Evolutionary conservation across 2,797 vertebrate species (phyloP).

Genomic region (Sebastes oblongus): DNA sequence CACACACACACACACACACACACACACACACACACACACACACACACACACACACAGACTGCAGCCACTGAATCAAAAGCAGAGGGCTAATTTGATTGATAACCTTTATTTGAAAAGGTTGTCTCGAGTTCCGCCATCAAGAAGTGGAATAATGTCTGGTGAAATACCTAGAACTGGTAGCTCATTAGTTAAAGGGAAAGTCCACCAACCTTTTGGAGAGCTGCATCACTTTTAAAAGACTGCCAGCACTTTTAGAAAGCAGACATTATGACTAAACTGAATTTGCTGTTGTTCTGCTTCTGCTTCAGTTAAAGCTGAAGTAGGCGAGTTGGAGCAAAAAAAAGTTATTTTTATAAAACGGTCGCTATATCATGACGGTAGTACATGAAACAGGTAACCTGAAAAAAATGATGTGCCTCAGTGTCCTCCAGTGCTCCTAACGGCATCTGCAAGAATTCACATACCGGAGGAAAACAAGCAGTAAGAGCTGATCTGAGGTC

Average conservation of each 20-base stretch:
- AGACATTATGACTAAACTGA: neutral
- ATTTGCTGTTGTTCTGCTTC: neutral
- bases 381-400: too few species aligned
- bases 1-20: neutral
- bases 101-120: conserved; percentile 21
- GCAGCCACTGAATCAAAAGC: conserved; percentile 1
- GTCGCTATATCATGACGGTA: too few species aligned
- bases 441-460: too few species aligned
- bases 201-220: neutral
- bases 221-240: neutral
- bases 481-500: too few species aligned
- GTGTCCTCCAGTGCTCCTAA: too few species aligned
- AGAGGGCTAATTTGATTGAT: conserved; percentile 7
- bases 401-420: too few species aligned
- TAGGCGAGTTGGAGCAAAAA: too few species aligned
- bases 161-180: neutral
- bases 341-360: too few species aligned
- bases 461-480: too few species aligned
- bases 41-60: neutral
- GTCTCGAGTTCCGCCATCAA: neutral
- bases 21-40: too few species aligned
- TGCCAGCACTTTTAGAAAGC: neutral
- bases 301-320: neutral
- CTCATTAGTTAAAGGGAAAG: neutral
- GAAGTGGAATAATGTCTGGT: neutral